Conservation (phyloP, 2,888 invertebrate species). For the Ophioninae sp. region DNA sequence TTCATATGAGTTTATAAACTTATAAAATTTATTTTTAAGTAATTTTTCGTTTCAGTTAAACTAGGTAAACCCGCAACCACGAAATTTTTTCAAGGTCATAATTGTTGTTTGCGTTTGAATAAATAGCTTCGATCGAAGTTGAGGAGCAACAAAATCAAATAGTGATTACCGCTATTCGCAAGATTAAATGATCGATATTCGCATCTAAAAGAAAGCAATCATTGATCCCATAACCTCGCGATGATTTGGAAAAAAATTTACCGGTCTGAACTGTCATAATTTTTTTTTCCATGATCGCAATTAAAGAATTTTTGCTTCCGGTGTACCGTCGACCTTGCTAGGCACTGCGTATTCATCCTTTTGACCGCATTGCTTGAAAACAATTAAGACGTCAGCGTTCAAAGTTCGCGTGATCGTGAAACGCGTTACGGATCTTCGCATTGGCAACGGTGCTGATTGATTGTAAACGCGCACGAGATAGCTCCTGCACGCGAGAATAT, state of each 20-base stretch:
- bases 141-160: not conserved
- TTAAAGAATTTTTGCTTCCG: not conserved
- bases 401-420: constrained; percentile 20
- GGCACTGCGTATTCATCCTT: not conserved
- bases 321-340: not conserved
- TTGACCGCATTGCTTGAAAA: constrained; percentile 4
- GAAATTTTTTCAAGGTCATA: too few species aligned
- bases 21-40: too few species aligned
- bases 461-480: constrained; percentile 27
- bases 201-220: too few species aligned
- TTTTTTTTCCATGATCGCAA: not conserved
- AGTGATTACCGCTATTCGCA: too few species aligned
- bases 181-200: too few species aligned
- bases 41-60: too few species aligned
- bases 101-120: too few species aligned
- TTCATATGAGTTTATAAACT: too few species aligned
- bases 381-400: constrained; percentile 13
- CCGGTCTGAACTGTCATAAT: not conserved
- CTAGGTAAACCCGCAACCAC: too few species aligned
- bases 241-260: not conserved
- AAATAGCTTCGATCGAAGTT: too few species aligned
- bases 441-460: constrained; percentile 32
- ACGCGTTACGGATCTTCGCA: constrained; percentile 35
- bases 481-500: constrained; percentile 10
- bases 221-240: not conserved